These are phyloP conservation scores for Saimiri boliviensis DNA, from an alignment of 2,113 vertebrate species.

Conservation along the genomic window DNA sequence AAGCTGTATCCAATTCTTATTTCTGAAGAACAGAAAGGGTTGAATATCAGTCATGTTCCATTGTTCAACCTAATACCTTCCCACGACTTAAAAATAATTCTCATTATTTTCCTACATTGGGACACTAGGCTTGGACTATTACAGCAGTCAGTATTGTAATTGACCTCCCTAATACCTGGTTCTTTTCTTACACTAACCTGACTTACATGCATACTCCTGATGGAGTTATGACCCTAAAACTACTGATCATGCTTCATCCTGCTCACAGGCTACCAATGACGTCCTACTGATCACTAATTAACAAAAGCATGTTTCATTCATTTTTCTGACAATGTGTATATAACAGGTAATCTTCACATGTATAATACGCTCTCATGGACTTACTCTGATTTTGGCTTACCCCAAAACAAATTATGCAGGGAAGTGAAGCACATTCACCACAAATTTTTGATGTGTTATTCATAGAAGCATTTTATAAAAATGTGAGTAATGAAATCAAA, in stretches of 20 bases:
- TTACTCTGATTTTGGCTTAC: background rate
- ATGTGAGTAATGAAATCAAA: background rate
- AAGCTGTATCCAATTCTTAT: background rate
- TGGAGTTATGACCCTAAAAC: background rate
- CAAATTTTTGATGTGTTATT: background rate
- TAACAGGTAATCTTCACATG: background rate
- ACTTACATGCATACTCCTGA: background rate
- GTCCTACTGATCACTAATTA: background rate
- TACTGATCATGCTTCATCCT: background rate
- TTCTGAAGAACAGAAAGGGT: background rate
- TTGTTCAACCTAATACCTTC: background rate
- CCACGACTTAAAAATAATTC: background rate
- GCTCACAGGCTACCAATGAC: background rate
- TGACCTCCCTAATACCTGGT: background rate
- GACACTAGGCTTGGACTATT: background rate
- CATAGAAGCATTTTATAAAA: background rate
- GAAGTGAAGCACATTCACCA: background rate
- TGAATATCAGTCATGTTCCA: background rate
- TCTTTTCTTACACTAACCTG: background rate
- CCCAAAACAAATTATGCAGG: background rate
- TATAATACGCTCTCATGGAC: background rate
- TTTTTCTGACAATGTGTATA: background rate
- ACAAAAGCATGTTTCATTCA: background rate
- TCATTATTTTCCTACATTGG: background rate
- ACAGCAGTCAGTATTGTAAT: background rate